These are phyloP conservation scores for Balearica regulorum DNA, from an alignment of 2,797 vertebrate genomes.

Conservation along the genomic window DNA sequence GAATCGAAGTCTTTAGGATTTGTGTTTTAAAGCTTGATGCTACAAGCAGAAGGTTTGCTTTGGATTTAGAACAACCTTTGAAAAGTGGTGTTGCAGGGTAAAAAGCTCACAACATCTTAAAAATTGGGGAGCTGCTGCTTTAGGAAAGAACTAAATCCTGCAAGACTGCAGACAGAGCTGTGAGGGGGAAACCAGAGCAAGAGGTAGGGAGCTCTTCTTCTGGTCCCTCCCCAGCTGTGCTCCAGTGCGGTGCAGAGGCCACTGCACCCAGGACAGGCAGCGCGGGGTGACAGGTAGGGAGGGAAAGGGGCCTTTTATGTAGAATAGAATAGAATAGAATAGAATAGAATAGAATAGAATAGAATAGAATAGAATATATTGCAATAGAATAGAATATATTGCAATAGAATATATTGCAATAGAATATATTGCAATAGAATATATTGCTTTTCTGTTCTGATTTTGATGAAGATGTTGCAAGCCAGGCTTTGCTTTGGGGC, in stretches of 20 bases:
- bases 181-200: fast-evolving
- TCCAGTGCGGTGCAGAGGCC: no score
- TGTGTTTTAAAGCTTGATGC: not conserved
- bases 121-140: not conserved
- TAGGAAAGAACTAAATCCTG: not conserved
- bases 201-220: not conserved
- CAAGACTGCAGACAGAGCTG: not conserved
- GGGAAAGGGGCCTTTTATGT: no score
- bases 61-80: not conserved
- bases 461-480: not conserved
- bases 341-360: not conserved
- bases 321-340: not conserved
- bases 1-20: not conserved
- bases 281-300: fast-evolving
- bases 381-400: not conserved
- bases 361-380: not conserved
- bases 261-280: fast-evolving
- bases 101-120: not conserved
- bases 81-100: fast-evolving
- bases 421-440: not conserved
- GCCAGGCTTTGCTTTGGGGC: not conserved
- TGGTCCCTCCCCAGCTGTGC: not conserved
- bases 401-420: not conserved
- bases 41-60: not conserved
- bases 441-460: not conserved